Base-by-base conservation (phyloP, 1,140 invertebrate genomes). In the Lordiphosa mommai region DNA sequence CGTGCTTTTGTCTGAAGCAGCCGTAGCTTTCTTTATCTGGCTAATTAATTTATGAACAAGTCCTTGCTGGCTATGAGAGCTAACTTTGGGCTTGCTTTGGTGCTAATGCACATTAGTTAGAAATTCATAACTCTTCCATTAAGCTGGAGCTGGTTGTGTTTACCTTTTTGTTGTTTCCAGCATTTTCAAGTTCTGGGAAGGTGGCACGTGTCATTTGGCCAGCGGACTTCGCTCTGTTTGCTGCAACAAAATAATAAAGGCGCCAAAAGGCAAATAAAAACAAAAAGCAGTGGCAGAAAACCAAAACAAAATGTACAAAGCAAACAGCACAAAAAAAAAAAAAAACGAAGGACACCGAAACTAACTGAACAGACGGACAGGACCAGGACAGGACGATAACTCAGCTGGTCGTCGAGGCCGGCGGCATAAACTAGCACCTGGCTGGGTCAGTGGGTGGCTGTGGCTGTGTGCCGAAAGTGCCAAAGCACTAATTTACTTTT, bases 401-500 rank as follows among this genome's bases (percentile, higher is more conserved):
- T 80, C 77, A 68, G 71, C 71, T 60, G 20, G 47, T 60, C 61
- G 50, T 30, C 36, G 37, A 46, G 73, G 53, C 52, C 48, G 53
- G 38, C 66, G 71, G 66, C 71, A 63, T 82, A 74, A 82, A 71
- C 76, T 76, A 69, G 57, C 77, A 82, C 76, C 76, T 76, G 76
- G 73, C 41, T 71, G 61, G 59, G 47, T 61, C 58, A 59, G 29
- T 36, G 64, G 73, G 64, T 41, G 65, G 49, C 7, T 37, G 40
- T 40, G 41, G 52, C 50, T 84, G 77, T 84, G 77, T 85, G 80
- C 80, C 67, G 71, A 86, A 80, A 85, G 80, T 85, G 80, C 73
- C 80, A 85, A 79, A 85, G 80, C 80, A 85, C 80, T 85, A 85
- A 85, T 85, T 86, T 85, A 85, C 80, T 71, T 80, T 86, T 16